Evolutionary conservation across 2,888 invertebrate genomes (phyloP), one percentile per base, ranked within the genome.

Genomic region (Drosophila subquinaria): DNA sequence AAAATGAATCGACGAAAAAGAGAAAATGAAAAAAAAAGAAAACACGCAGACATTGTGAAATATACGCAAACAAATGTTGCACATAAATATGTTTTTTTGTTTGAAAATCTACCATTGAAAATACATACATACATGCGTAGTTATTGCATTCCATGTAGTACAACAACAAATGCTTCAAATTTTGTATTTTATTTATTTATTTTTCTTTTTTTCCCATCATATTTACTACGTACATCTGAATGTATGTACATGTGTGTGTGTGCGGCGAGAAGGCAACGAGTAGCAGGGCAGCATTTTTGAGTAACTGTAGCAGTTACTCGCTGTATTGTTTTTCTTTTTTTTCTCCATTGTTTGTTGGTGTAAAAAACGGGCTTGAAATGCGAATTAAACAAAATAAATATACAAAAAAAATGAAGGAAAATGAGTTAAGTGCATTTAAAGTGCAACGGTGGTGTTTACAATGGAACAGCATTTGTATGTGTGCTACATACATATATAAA

Each of bases 41-140:
- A 82, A 84, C 76, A 83, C 81, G 78, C 84, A 88, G 87, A 81
- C 68, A 81, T 73, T 89, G 88, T 85, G 88, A 81, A 85, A 87
- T 73, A 74, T 56, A 79, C 64, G 61, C 62, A 62, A 75, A 79
- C 35, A 69, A 66, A 73, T 76, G 62, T 78, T 68, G 71, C 61
- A 65, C 50, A 52, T 52, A 40, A 64, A 61, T 48, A 48, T 60
- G 43, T 69, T 55, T 61, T 23, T 23, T 64, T 48, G 9, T 11
- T 30, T 47, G 53, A 62, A 70, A 61, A 74, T 57, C 23, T 55
- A 60, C 76, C 72, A 75, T 75, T 65, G 27, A 57, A 56, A 66
- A 72, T 73, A 81, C 72, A 83, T 73, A 81, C 72, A 83, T 79
- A 82, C 11, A 38, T 38, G 68, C 69, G 69, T 80, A 81, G 71